These are phyloP conservation scores for Chymomyza amoena DNA, from an alignment of 2,888 invertebrate genomes.

Conservation along the genomic window DNA sequence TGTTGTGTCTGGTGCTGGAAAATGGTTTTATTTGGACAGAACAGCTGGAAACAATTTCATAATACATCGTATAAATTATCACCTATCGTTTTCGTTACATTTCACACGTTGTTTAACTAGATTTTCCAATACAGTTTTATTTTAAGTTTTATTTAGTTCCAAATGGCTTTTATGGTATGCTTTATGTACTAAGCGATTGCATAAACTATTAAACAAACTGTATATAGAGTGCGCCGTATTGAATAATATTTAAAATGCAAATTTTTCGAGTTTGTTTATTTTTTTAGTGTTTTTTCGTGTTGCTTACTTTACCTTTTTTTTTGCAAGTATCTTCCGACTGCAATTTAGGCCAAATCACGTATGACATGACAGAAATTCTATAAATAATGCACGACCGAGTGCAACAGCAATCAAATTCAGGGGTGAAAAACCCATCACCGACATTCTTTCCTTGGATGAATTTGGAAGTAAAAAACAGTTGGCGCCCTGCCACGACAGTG, in stretches of 20 bases:
- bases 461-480: no score
- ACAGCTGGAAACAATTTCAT: conserved; percentile 16
- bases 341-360: conserved; percentile 63
- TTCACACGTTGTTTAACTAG: neutral
- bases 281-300: neutral
- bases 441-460: neutral
- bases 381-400: conserved; percentile 50
- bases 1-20: neutral
- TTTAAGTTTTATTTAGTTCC: neutral
- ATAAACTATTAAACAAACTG: neutral
- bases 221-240: neutral
- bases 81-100: conserved; percentile 26
- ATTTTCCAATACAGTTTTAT: neutral
- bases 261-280: neutral
- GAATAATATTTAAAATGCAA: neutral
- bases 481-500: no score
- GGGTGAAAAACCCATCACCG: neutral
- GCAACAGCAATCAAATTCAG: neutral
- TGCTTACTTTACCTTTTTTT: neutral
- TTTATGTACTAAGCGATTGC: neutral
- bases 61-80: conserved; percentile 29
- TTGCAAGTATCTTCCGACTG: neutral
- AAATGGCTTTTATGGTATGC: neutral
- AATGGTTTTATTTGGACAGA: neutral
- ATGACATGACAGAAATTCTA: conserved; percentile 52